Evolutionary conservation across 1,140 invertebrate species (phyloP).

Genomic region (Drusus annulatus): DNA sequence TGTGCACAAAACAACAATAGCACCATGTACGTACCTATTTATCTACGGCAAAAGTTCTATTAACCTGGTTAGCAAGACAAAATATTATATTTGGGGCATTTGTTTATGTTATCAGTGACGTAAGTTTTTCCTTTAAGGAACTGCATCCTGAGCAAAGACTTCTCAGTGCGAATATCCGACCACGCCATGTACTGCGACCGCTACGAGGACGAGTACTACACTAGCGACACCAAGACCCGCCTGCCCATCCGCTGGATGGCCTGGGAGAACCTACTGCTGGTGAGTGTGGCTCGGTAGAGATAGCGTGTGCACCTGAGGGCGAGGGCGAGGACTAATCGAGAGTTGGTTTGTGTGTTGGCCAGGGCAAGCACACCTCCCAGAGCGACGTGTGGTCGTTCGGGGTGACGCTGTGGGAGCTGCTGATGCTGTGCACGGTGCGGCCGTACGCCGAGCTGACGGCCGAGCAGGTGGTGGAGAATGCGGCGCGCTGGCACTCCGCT

Average conservation of each 20-base stretch:
- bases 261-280: constrained; percentile 86
- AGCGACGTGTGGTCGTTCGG: constrained; percentile 88
- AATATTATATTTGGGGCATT: too few relatives aligned
- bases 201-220: constrained; percentile 87
- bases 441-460: constrained; percentile 83
- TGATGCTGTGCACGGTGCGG: constrained; percentile 79
- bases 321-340: too few relatives aligned
- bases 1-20: too few relatives aligned
- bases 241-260: constrained; percentile 92
- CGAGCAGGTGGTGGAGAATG: constrained; percentile 84
- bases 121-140: constrained; percentile 75
- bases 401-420: constrained; percentile 85
- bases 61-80: too few relatives aligned
- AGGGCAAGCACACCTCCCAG: constrained; percentile 81
- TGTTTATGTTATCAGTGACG: too few relatives aligned
- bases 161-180: constrained; percentile 89
- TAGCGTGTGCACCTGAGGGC: too few relatives aligned
- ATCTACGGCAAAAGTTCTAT: too few relatives aligned
- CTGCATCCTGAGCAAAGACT: constrained; percentile 86
- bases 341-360: background rate
- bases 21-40: too few relatives aligned
- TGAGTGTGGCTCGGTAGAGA: too few relatives aligned
- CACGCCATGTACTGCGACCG: constrained; percentile 90
- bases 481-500: constrained; percentile 75
- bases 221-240: constrained; percentile 85